Evolutionary conservation across 1,140 invertebrate species (phyloP).

Genomic region (Notospermus geniculatus): DNA sequence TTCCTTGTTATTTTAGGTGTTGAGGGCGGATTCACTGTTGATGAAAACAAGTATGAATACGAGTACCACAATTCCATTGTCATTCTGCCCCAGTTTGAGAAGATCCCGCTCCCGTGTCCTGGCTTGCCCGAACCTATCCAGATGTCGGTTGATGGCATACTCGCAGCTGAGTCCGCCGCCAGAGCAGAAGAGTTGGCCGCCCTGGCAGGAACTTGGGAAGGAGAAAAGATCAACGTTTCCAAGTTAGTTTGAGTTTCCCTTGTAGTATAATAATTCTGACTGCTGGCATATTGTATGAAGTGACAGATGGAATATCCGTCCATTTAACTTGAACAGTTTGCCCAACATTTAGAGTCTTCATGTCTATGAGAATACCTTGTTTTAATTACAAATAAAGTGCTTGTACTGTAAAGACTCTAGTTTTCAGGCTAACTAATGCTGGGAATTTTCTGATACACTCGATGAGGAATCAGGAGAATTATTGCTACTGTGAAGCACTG

Average conservation of each 20-base stretch:
- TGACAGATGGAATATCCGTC: no score
- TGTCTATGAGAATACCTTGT: no score
- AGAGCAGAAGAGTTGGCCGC: constrained; percentile 80
- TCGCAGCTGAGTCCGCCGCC: constrained; percentile 78
- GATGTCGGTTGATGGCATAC: constrained; percentile 56
- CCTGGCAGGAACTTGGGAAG: constrained; percentile 83
- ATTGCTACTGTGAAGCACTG: no score
- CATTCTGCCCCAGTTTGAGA: constrained; percentile 71
- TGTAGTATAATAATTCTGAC: no score
- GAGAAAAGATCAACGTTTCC: constrained; percentile 75
- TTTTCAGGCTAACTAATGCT: no score
- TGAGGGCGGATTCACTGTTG: constrained; percentile 81
- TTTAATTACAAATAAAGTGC: no score
- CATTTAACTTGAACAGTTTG: no score
- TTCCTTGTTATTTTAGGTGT: constrained; percentile 63
- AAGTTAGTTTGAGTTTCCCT: constrained; percentile 67
- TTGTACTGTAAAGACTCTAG: no score
- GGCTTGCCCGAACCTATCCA: constrained; percentile 64
- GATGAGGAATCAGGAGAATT: no score
- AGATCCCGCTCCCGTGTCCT: constrained; percentile 69
- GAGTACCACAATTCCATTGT: constrained; percentile 75
- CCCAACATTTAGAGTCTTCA: no score
- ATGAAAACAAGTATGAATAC: constrained; percentile 72
- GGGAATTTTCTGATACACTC: no score
- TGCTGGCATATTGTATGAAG: no score